These are phyloP conservation scores for Leontocebus nigricollis DNA, from an alignment of 2,797 vertebrate species.

Conservation along the genomic window DNA sequence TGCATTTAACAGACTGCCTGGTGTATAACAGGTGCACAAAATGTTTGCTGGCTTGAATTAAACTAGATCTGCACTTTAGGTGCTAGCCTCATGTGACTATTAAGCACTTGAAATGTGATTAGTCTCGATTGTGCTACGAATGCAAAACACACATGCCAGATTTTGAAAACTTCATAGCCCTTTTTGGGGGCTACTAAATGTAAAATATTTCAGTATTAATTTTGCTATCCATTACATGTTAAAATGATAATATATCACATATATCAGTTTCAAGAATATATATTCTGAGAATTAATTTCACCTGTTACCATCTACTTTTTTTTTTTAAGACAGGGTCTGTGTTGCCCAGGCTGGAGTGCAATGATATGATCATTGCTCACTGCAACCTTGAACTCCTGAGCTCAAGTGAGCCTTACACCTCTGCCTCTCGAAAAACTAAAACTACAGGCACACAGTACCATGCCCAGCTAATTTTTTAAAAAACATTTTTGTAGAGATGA, in stretches of 20 bases:
- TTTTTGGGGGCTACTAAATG: background rate
- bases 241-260: background rate
- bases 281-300: background rate
- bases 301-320: background rate
- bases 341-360: background rate
- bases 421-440: background rate
- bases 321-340: background rate
- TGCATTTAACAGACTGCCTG: background rate
- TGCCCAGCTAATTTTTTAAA: accelerated
- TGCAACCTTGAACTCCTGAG: background rate
- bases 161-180: background rate
- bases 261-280: background rate
- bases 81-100: background rate
- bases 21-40: background rate
- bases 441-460: background rate
- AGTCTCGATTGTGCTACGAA: background rate
- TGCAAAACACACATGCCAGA: background rate
- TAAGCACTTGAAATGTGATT: background rate
- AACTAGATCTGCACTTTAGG: background rate
- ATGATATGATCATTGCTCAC: background rate
- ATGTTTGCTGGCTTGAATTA: background rate
- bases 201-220: background rate
- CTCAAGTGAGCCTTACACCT: background rate
- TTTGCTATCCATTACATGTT: background rate
- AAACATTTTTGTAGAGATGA: background rate